phyloP scores from a whole-genome alignment of 2,888 invertebrate species.

The Xanthostigma xanthostigma region DNA sequence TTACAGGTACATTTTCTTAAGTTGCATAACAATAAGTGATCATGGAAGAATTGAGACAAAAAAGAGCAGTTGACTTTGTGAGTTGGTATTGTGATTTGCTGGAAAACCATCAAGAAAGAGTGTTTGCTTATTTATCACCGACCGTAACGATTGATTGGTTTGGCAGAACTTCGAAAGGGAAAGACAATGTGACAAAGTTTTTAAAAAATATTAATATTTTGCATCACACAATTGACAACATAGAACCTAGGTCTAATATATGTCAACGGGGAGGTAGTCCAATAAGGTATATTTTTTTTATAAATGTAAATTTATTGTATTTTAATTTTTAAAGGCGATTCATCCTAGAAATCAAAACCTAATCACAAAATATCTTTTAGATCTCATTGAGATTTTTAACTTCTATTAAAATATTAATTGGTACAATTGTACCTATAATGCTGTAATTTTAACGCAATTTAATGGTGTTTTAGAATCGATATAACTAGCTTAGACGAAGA shows the following conservation, averaged over 20 bases:
- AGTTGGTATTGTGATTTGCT: constrained; percentile 25
- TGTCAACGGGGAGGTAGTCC: constrained; percentile 3
- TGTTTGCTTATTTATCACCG: constrained; percentile 23
- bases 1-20: neutral
- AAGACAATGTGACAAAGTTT: constrained; percentile 39
- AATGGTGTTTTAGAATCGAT: too few species aligned
- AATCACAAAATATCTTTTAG: too few species aligned
- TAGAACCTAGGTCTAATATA: constrained; percentile 21
- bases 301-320: too few species aligned
- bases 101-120: constrained; percentile 21
- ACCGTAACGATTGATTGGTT: constrained; percentile 44
- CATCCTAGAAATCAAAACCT: neutral
- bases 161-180: constrained; percentile 42
- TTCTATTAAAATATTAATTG: too few species aligned
- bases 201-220: constrained; percentile 37
- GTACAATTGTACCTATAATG: too few species aligned
- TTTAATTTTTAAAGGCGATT: neutral
- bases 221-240: constrained; percentile 33
- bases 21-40: constrained; percentile 8
- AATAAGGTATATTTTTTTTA: constrained; percentile 1
- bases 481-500: too few species aligned
- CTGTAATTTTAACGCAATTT: too few species aligned
- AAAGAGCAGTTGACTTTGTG: constrained; percentile 21
- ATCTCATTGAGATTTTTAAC: too few species aligned
- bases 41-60: constrained; percentile 15